Evolutionary conservation across 2,888 invertebrate species (phyloP), one percentile per base, ranked within the genome.

Genomic region (Eretmocerus hayati): DNA sequence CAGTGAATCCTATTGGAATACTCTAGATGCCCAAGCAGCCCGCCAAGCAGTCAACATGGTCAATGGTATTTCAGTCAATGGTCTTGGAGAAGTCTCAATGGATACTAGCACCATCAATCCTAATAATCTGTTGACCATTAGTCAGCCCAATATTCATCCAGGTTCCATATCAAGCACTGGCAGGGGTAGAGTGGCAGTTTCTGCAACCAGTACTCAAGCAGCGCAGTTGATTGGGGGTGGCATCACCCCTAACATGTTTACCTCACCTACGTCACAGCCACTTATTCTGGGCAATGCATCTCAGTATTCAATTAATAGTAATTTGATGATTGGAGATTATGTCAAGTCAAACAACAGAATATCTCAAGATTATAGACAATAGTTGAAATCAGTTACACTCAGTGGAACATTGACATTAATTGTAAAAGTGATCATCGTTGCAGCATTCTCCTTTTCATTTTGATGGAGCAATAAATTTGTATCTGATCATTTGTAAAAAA

Each of bases 1-100:
- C 0, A 94, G 92, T 64, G 96, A 97, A 73, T 81, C 84, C 46
- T 92, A 91, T 65, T 93, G 92, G 92, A 82, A 83, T 59, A 86
- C 87, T 47, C 74, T 90, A 58, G 91, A 91, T 67, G 81, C 85
- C 4, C 85, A 87, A 63, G 85, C 80, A 54, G 78, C 76, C 16
- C 67, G 78, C 51, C 74, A 72, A 75, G 84, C 83, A 56, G 81
- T 83, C 48, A 85, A 82, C 66, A 80, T 85, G 79, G 83, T 85
- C 22, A 85, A 85, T 66, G 85, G 85, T 48, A 82, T 85, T 72
- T 80, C 83, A 19, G 83, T 85, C 19, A 85, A 85, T 63, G 85
- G 85, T 45, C 74, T 85, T 33, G 83, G 83, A 18, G 85, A 85
- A 68, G 81, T 83, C 52, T 79, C 84, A 19, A 81, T 84, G 79